Conservation (phyloP, 2,888 invertebrate species). For the Diogma glabrata region DNA sequence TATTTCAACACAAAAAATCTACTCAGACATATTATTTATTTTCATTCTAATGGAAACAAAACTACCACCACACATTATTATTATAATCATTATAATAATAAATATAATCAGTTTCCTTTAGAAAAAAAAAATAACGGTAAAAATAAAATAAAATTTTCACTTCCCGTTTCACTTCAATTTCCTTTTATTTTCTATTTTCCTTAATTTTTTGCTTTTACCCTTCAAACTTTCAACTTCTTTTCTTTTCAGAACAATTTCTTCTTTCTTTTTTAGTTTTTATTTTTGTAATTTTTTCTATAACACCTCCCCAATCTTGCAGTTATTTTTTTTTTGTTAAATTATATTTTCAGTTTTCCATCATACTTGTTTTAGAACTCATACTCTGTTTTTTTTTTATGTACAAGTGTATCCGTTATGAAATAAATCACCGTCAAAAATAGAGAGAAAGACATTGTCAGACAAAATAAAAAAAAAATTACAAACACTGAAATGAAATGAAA, state of each 20-base stretch:
- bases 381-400: neutral
- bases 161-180: conserved; percentile 6
- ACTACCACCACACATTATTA: too few species aligned
- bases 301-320: conserved; percentile 9
- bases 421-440: conserved; percentile 12
- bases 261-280: too few species aligned
- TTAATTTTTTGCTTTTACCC: conserved; percentile 2
- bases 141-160: too few species aligned
- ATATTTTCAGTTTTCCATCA: conserved; percentile 1
- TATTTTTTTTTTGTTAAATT: conserved; percentile 4
- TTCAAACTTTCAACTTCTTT: too few species aligned
- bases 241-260: too few species aligned
- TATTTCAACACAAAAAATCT: too few species aligned
- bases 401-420: conserved; percentile 6
- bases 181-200: neutral
- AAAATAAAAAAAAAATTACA: neutral
- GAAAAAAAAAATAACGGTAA: too few species aligned
- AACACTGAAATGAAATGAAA: neutral
- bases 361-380: neutral
- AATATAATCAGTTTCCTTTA: neutral
- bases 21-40: too few species aligned
- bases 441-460: conserved; percentile 12
- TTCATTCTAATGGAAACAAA: too few species aligned
- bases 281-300: conserved; percentile 1
- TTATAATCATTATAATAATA: conserved; percentile 7